phyloP scores from a whole-genome alignment of 2,888 invertebrate genomes.

The Lordiphosa andalusiaca region DNA sequence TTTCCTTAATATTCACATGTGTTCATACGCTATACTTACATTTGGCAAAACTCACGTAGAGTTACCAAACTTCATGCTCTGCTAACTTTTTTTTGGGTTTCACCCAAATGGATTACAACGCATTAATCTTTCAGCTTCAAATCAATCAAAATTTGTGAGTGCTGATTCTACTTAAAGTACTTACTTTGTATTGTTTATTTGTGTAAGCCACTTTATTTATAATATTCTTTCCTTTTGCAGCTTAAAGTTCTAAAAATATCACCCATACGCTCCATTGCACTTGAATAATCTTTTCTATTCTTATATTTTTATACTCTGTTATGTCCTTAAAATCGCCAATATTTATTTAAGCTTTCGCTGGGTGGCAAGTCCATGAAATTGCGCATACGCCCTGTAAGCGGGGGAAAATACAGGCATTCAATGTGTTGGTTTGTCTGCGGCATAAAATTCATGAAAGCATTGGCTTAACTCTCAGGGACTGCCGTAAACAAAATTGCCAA shows the following conservation, averaged over 20 bases:
- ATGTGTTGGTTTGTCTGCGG: conserved; percentile 12
- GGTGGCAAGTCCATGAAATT: conserved; percentile 31
- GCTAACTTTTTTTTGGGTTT: too few relatives aligned
- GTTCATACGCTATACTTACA: too few relatives aligned
- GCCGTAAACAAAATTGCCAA: conserved; percentile 23
- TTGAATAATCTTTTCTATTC: conserved; percentile 11
- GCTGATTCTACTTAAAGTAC: too few relatives aligned
- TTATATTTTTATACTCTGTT: conserved; percentile 8
- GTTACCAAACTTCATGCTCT: too few relatives aligned
- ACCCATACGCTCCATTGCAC: conserved; percentile 36
- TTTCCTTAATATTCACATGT: too few relatives aligned
- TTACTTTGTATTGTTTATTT: conserved; percentile 6
- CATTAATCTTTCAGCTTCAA: too few relatives aligned
- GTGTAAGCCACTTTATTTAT: conserved; percentile 8
- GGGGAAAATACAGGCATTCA: neutral
- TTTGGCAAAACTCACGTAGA: too few relatives aligned
- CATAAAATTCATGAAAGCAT: conserved; percentile 55
- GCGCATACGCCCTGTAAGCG: conserved; percentile 30
- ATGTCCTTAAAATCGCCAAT: conserved; percentile 22
- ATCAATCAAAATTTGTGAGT: too few relatives aligned
- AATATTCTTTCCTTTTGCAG: conserved; percentile 9
- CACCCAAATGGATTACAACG: too few relatives aligned
- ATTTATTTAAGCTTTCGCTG: conserved; percentile 44
- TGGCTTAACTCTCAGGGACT: conserved; percentile 28
- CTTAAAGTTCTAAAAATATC: conserved; percentile 15